phyloP scores from a whole-genome alignment of 2,797 vertebrate species.

The Gallinago stenura region DNA sequence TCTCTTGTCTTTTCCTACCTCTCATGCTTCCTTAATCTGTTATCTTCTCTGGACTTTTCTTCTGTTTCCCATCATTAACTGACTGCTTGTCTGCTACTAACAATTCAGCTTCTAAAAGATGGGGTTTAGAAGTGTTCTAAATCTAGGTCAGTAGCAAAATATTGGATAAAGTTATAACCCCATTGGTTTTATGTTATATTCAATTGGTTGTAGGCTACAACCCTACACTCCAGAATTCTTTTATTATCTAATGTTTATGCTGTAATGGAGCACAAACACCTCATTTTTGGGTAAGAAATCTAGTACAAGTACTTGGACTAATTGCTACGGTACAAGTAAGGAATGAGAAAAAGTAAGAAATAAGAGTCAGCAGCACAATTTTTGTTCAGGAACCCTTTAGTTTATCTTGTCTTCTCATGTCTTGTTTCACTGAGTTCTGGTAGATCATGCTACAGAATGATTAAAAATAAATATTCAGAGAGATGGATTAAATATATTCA shows the following conservation, averaged over 20 bases:
- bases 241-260: neutral
- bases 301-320: neutral
- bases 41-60: neutral
- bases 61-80: neutral
- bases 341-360: neutral
- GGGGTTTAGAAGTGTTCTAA: neutral
- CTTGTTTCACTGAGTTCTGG: neutral
- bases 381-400: neutral
- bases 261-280: neutral
- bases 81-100: neutral
- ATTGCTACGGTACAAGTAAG: neutral
- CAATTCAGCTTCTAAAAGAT: neutral
- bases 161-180: neutral
- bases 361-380: neutral
- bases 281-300: neutral
- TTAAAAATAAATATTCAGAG: conserved; percentile 34
- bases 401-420: neutral
- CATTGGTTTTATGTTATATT: neutral
- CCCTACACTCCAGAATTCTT: neutral
- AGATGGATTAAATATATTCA: conserved; percentile 21
- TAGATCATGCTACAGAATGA: neutral
- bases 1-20: neutral
- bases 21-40: neutral
- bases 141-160: neutral
- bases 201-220: neutral